phyloP scores from a whole-genome alignment of 1,140 invertebrate genomes.

The Melanaphis sacchari region DNA sequence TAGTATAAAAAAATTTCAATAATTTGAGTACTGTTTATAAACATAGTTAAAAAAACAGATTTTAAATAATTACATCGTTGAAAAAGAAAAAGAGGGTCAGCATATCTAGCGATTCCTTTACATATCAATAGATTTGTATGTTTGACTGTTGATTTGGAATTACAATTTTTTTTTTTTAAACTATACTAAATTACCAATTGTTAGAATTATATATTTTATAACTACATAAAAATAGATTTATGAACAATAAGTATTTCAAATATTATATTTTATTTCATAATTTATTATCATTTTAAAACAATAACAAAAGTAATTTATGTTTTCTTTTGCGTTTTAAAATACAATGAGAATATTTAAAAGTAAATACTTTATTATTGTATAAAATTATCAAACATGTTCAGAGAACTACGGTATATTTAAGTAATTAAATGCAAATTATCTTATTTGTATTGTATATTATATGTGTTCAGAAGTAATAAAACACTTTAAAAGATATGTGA shows the following conservation, averaged over 20 bases:
- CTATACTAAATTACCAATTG: background rate
- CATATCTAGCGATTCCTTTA: no score
- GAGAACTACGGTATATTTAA: background rate
- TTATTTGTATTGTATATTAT: background rate
- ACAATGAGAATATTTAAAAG: background rate
- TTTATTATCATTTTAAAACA: background rate
- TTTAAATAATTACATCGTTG: background rate
- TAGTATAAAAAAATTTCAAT: background rate
- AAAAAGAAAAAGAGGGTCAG: background rate
- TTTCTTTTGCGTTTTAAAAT: background rate
- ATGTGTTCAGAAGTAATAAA: background rate
- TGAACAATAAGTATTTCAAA: background rate
- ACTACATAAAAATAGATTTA: background rate
- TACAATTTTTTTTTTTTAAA: background rate
- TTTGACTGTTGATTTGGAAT: background rate
- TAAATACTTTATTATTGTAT: background rate
- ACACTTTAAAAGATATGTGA: background rate
- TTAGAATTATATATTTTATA: background rate
- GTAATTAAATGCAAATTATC: background rate
- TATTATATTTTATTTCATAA: background rate
- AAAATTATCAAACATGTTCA: background rate
- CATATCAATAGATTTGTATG: background rate
- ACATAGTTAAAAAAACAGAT: background rate
- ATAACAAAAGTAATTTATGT: background rate
- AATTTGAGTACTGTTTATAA: background rate